Base-by-base conservation (phyloP, 64 coral and sea anemone species). In the Actinia tenebrosa region DNA sequence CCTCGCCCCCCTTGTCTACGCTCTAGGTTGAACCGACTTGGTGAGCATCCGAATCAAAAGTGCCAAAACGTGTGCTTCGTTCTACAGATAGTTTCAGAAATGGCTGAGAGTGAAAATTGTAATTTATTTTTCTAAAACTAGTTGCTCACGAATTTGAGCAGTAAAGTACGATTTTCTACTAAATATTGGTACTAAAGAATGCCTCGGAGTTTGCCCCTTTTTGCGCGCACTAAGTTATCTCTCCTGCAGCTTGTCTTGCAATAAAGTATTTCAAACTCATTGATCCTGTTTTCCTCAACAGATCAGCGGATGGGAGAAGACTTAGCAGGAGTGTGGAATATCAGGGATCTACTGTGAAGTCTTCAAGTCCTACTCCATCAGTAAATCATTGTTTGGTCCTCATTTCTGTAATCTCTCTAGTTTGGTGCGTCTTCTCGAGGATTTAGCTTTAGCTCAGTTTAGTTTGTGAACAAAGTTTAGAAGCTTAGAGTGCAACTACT, bases 301-400 rank as follows among this genome's bases (percentile, higher is more conserved):
- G 89, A 43, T 91, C 89, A 86, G 89, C 84, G 56, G 89, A 91
- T 79, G 83, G 83, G 15, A 77, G 20, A 46, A 83, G 84, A n/a
- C 55, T 86, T 3, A 91, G 89, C 89, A 86, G 89, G 44, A 45
- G 62, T 22, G 83, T 91, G 2, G 56, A 86, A 14, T 44, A 84
- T 18, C 43, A 90, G 37, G 66, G 64, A 10, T 66, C 83, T 62
- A 9, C 23, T 23, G 7, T 16, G 2, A 26, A 19, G 16, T 60
- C 53, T 10, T 22, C 7, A 23, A 53, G 64, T 42, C 11, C 11
- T 75, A 18, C 15, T 30, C n/a, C 27, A 42, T 75, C 69, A 75
- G 26, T 26, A 16, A 42, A 13, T 75, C n/a, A 5, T 2, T 75
- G 14, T 30, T 42, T 75, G 27, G 13, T 75, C n/a, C 2, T 30